Conservation (phyloP, 1,140 invertebrate species). For the Amyelois transitella region DNA sequence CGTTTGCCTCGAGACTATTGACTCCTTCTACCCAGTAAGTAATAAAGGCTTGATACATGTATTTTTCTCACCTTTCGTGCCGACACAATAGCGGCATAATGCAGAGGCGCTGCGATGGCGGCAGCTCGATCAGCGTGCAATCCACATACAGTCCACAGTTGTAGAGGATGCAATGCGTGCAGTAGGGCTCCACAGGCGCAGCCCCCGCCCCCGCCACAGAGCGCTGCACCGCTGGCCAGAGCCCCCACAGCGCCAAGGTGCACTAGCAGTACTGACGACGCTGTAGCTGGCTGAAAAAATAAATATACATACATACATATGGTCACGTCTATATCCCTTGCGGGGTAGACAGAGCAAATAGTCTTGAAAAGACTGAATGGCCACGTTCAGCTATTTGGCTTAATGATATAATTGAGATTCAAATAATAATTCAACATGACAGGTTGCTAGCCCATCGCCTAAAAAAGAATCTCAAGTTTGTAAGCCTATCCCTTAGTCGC, state of each 20-base stretch:
- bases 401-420: too few species aligned
- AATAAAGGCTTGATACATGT: too few species aligned
- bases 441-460: too few species aligned
- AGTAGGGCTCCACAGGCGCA: slow-evolving; percentile 78
- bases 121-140: slow-evolving; percentile 87
- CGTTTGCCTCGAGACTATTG: too few species aligned
- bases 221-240: slow-evolving; percentile 77
- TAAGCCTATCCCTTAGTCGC: too few species aligned
- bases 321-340: neutral
- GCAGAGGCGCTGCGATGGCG: slow-evolving; percentile 84
- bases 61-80: slow-evolving; percentile 76
- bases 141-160: slow-evolving; percentile 86
- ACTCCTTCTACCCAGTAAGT: too few species aligned
- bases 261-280: slow-evolving; percentile 82
- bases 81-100: slow-evolving; percentile 83
- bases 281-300: slow-evolving; percentile 76
- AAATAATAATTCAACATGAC: too few species aligned
- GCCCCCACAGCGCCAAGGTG: slow-evolving; percentile 82
- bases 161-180: slow-evolving; percentile 82
- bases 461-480: too few species aligned
- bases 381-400: too few species aligned
- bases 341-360: too few species aligned
- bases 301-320: slow-evolving; percentile 6
- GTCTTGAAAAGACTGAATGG: too few species aligned
- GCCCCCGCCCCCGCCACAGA: slow-evolving; percentile 53